phyloP scores from a whole-genome alignment of 92 coral and sea anemone genomes.

The Parazoanthus atlanticus region DNA sequence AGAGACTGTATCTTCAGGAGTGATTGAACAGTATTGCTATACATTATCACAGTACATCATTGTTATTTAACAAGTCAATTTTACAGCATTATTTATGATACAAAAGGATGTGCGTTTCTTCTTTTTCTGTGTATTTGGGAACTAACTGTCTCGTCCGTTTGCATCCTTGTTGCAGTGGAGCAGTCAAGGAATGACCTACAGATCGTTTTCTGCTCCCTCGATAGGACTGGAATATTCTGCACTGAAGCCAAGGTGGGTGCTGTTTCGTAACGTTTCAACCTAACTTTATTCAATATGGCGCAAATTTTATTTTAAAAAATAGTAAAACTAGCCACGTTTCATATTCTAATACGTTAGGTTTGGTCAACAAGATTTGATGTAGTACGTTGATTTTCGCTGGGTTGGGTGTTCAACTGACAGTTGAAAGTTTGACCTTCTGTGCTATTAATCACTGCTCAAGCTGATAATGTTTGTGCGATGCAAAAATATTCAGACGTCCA shows the following conservation, averaged over 20 bases:
- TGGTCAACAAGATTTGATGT: background rate
- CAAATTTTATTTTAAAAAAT: background rate
- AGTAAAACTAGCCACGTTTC: background rate
- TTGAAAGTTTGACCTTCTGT: background rate
- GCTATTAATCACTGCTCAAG: background rate
- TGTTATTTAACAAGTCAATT: background rate
- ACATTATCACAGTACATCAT: background rate
- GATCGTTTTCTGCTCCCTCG: conserved; percentile 36
- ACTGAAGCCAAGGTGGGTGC: conserved; percentile 32
- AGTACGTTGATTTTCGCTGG: background rate
- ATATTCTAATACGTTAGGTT: background rate
- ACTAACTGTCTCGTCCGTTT: background rate
- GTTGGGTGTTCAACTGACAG: background rate
- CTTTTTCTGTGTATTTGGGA: background rate
- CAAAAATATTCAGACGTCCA: background rate
- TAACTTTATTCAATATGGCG: background rate
- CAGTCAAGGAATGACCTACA: conserved; percentile 29
- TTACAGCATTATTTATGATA: background rate
- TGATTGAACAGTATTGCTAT: background rate
- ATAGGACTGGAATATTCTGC: conserved; percentile 28
- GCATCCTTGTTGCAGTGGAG: conserved; percentile 27
- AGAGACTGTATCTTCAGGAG: background rate
- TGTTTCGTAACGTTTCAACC: background rate
- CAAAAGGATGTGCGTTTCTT: background rate
- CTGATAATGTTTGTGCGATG: background rate